Evolutionary conservation across 23 tunicate genomes (phyloP).

Genomic region (Oikopleura vanhoeffeni): DNA sequence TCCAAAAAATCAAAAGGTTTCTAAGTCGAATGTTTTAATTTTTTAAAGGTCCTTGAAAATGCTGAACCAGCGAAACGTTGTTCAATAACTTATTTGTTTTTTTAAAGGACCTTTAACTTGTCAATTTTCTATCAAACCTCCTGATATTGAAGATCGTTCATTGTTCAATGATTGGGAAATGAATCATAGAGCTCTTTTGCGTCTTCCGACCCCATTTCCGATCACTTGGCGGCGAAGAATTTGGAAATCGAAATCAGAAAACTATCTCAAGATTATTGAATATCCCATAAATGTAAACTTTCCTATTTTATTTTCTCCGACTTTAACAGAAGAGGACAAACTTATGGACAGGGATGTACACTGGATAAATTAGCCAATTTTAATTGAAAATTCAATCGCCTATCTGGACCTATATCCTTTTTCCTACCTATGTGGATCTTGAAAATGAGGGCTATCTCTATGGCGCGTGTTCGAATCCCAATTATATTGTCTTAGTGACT

Average conservation of each 20-base stretch:
- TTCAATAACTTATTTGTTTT: too few relatives aligned
- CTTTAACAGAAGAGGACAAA: conserved; percentile 48
- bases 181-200: conserved; percentile 29
- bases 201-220: conserved; percentile 57
- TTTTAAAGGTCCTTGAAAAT: too few relatives aligned
- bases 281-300: conserved; percentile 13
- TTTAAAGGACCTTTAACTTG: background rate
- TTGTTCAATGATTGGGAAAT: background rate
- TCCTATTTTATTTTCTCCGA: conserved; percentile 44
- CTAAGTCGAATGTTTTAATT: too few relatives aligned
- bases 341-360: too few relatives aligned
- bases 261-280: conserved; percentile 23
- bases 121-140: background rate
- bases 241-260: conserved; percentile 50
- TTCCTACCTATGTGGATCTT: too few relatives aligned
- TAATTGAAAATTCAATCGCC: too few relatives aligned
- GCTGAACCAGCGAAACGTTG: too few relatives aligned
- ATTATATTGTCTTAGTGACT: too few relatives aligned
- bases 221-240: conserved; percentile 57
- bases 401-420: too few relatives aligned
- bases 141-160: background rate
- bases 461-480: too few relatives aligned
- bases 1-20: background rate
- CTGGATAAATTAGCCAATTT: too few relatives aligned
- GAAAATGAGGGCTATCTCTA: too few relatives aligned